These are phyloP conservation scores for Enoplosus armatus DNA, from an alignment of 2,797 vertebrate species.

Conservation along the genomic window DNA sequence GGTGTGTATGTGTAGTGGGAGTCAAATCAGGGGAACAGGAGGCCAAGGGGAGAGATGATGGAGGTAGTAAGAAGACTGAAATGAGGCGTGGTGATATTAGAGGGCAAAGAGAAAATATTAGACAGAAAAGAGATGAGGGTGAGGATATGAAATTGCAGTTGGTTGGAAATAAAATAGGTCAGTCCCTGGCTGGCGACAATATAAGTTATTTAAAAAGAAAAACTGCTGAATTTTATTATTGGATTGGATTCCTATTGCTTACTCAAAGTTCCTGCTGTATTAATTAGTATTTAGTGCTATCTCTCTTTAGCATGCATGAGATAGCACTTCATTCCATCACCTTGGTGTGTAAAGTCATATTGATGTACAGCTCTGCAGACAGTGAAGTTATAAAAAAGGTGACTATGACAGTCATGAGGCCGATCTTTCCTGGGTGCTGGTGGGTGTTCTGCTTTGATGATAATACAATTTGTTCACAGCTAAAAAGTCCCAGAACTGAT, in stretches of 20 bases:
- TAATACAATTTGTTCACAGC: neutral
- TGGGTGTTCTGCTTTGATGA: neutral
- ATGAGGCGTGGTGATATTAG: slow-evolving; percentile 6
- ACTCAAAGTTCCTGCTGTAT: slow-evolving; percentile 13
- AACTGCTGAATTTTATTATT: neutral
- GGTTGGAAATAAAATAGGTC: slow-evolving; percentile 21
- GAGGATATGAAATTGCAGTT: neutral
- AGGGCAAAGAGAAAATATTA: slow-evolving; percentile 17
- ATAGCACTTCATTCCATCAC: slow-evolving; percentile 11
- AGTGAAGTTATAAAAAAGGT: slow-evolving; percentile 1
- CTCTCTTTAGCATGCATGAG: slow-evolving; percentile 8
- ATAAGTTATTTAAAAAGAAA: slow-evolving; percentile 2
- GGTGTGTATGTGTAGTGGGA: neutral
- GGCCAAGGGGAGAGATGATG: neutral
- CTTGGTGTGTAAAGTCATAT: slow-evolving; percentile 19
- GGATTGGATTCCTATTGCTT: neutral
- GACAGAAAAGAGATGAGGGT: neutral
- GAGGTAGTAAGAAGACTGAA: slow-evolving; percentile 3
- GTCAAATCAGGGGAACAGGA: neutral
- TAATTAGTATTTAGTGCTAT: slow-evolving; percentile 23
- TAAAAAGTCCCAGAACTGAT: neutral
- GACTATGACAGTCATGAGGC: neutral
- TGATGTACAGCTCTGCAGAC: neutral
- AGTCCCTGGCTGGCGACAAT: neutral
- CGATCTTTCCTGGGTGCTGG: neutral